Evolutionary conservation across 2,888 invertebrate species (phyloP).

Genomic region (Nomada flava): DNA sequence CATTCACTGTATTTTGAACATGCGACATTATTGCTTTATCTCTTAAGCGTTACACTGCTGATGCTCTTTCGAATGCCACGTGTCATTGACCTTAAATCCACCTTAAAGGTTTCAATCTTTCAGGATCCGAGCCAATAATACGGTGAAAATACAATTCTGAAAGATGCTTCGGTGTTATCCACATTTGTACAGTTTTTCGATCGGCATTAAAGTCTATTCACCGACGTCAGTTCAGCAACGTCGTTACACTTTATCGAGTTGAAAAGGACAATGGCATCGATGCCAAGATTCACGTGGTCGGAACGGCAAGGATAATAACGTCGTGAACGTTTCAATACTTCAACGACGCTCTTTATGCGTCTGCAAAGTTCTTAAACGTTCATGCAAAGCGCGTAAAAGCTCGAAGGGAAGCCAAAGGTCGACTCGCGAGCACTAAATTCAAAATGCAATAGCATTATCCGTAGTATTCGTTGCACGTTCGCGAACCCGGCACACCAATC

Average conservation of each 20-base stretch:
- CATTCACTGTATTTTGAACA: not conserved
- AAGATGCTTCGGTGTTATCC: not conserved
- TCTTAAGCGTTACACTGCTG: not conserved
- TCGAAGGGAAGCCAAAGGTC: constrained; percentile 63
- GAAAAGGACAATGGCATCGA: constrained; percentile 19
- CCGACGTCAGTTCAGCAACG: not conserved
- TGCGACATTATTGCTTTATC: not conserved
- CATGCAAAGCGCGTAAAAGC: constrained; percentile 56
- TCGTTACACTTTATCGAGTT: constrained; percentile 22
- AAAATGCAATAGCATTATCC: constrained; percentile 71
- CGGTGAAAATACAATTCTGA: not conserved
- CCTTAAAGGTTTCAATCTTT: not conserved
- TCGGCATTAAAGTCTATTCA: not conserved
- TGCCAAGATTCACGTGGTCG: constrained; percentile 14
- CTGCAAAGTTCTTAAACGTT: constrained; percentile 57
- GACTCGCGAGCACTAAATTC: constrained; percentile 66
- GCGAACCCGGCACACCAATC: constrained; percentile 49
- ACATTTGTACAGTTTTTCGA: not conserved
- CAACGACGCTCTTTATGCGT: constrained; percentile 57
- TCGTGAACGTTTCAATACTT: constrained; percentile 44
- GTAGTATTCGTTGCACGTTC: constrained; percentile 69
- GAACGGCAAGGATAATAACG: constrained; percentile 24
- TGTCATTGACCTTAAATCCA: constrained; percentile 14
- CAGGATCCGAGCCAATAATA: not conserved
- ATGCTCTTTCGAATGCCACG: not conserved